phyloP scores from a whole-genome alignment of 64 coral and sea anemone species.

The Porites australiensis region DNA sequence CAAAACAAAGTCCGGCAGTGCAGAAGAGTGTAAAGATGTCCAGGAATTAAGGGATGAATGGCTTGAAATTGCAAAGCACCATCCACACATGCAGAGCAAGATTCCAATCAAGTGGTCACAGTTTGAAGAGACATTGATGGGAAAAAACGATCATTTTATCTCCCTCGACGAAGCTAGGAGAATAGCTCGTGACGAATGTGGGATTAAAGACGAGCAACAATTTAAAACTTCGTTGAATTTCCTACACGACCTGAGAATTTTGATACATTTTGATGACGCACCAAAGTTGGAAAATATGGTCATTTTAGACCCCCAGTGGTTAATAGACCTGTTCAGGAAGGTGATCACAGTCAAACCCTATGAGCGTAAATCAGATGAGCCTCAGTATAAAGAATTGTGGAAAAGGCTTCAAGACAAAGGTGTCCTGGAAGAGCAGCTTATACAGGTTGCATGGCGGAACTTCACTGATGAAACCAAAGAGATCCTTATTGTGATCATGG shows the following conservation, averaged over 20 bases:
- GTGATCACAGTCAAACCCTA: slow-evolving; percentile 10
- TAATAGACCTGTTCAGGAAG: background rate
- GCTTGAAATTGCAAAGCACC: background rate
- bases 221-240: no score
- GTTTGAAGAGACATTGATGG: background rate
- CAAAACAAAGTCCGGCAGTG: background rate
- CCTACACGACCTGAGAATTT: no score
- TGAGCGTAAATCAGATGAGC: background rate
- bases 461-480: background rate
- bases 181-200: no score
- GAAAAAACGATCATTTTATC: no score
- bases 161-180: no score
- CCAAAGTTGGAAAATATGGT: background rate
- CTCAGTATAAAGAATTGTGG: no score
- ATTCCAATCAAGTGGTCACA: background rate
- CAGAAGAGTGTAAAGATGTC: background rate
- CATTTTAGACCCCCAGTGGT: background rate
- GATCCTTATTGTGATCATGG: background rate
- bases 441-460: background rate
- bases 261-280: background rate
- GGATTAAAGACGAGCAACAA: no score
- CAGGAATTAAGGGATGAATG: background rate
- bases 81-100: background rate
- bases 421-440: background rate
- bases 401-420: background rate